These are phyloP conservation scores for Leptothorax acervorum DNA, from an alignment of 2,888 invertebrate species.

Conservation along the genomic window DNA sequence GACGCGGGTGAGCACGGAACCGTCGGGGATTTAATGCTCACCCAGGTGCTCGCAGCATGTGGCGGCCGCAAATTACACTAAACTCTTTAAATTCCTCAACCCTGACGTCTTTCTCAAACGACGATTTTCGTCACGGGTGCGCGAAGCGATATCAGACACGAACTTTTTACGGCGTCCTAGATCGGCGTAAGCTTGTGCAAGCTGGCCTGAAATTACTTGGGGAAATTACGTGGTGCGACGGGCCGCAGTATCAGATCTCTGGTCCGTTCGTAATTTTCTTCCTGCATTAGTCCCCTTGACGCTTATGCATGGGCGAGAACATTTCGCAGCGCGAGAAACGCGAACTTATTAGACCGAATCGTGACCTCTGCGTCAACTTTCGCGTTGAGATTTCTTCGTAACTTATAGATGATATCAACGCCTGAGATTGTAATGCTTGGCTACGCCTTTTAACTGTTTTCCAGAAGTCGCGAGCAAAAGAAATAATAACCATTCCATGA, in stretches of 20 bases:
- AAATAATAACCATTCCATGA: background rate
- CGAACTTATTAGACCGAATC: constrained; percentile 20
- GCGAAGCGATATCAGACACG: constrained; percentile 55
- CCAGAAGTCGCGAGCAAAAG: background rate
- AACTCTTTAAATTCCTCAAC: constrained; percentile 54
- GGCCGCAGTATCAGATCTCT: constrained; percentile 39
- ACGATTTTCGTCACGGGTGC: constrained; percentile 51
- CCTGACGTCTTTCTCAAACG: constrained; percentile 49
- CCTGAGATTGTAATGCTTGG: constrained; percentile 15
- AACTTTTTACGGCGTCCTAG: constrained; percentile 51
- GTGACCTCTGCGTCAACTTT: constrained; percentile 13
- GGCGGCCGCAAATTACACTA: constrained; percentile 60
- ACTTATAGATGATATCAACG: constrained; percentile 9
- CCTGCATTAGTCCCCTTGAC: constrained; percentile 7
- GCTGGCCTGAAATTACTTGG: constrained; percentile 42
- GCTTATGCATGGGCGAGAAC: background rate
- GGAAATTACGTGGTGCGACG: constrained; percentile 16
- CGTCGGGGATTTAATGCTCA: constrained; percentile 58
- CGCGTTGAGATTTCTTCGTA: background rate
- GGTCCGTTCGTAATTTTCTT: constrained; percentile 13
- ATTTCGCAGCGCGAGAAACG: constrained; percentile 19
- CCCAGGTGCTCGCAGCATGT: background rate
- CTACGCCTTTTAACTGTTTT: constrained; percentile 31
- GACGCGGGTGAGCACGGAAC: background rate
- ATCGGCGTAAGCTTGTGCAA: constrained; percentile 30